Evolutionary conservation across 2,113 vertebrate species (phyloP), one percentile per base, ranked within the genome.

Genomic region (Tyrannus savana): DNA sequence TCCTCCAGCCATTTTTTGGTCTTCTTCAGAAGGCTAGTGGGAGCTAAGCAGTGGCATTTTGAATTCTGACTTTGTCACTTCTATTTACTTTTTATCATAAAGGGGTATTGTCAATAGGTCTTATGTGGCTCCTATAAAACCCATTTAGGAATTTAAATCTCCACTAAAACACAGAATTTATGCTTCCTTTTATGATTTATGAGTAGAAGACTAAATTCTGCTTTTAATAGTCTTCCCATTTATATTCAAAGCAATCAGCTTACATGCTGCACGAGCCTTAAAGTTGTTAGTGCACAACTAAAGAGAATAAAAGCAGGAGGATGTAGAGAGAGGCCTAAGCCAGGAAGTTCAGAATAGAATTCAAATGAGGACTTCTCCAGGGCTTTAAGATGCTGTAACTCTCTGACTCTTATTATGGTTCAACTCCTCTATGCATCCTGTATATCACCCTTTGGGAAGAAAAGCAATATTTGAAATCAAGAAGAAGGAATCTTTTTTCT

Each of bases 41-140:
- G 90, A 96, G 35, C 77, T 68, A 59, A 95, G 82, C 55, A 88
- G 41, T 72, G 55, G 66, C 68, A 93, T 96, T 97, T 95, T 89
- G 89, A 93, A 97, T 97, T 95, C 96, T 89, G 92, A 94, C 93
- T 96, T 96, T 96, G 95, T 96, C 90, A 96, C 86, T 95, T 96
- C 95, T 97, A 83, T 97, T 97, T 97, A 96, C 91, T 97, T 97
- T 96, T 96, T 96, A 95, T 94, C 95, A 95, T 97, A 96, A 97
- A 96, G 92, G 78, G 46, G 68, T 91, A 95, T 97, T 97, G 95
- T 97, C 93, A 95, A 93, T 94, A 96, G 97, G 96, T 96, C 96
- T 97, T 97, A 82, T 90, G 96, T 94, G 95, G 87, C 92, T 95
- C 92, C 96, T 96, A 93, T 97, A 97, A 97, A 97, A 95, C 80